Percentiles rank a stretch among this genome's conserved stretches.
Evolutionary conservation across 2,888 invertebrate genomes (phyloP).

Genomic region (Chrysomela aeneicollis): DNA sequence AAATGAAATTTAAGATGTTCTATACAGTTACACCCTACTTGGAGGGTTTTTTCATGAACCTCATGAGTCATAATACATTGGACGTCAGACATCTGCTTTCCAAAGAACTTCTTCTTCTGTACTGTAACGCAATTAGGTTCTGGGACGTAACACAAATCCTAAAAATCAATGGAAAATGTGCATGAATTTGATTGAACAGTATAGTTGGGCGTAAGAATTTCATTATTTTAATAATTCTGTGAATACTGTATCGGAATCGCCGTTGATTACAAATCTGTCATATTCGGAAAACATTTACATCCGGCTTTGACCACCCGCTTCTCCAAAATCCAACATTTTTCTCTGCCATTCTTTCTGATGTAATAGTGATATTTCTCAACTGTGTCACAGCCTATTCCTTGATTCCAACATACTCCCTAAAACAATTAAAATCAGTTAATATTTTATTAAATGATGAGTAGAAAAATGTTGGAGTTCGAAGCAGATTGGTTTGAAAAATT

Average conservation of each 20-base stretch:
- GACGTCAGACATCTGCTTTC: conserved; percentile 20
- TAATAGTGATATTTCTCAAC: conserved; percentile 42
- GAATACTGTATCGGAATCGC: no score
- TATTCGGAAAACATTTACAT: conserved; percentile 41
- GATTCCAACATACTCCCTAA: conserved; percentile 44
- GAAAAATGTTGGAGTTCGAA: background rate
- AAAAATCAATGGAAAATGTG: conserved; percentile 14
- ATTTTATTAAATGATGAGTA: background rate
- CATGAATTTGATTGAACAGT: no score
- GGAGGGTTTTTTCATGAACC: conserved; percentile 32
- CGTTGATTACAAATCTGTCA: background rate
- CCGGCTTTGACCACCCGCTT: conserved; percentile 42
- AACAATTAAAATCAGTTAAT: conserved; percentile 23
- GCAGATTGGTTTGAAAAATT: background rate
- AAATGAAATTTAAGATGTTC: conserved; percentile 42
- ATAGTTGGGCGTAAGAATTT: no score
- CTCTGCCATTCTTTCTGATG: conserved; percentile 35
- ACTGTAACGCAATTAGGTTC: conserved; percentile 32
- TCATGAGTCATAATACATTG: conserved; percentile 24
- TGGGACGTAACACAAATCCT: conserved; percentile 35
- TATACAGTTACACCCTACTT: conserved; percentile 46
- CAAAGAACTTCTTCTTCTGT: conserved; percentile 27
- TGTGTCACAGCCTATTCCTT: conserved; percentile 35
- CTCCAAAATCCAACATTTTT: conserved; percentile 44
- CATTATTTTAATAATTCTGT: no score